Evolutionary conservation across 2,797 vertebrate species (phyloP), one percentile per base, ranked within the genome.

Genomic region (Sarcoramphus papa): DNA sequence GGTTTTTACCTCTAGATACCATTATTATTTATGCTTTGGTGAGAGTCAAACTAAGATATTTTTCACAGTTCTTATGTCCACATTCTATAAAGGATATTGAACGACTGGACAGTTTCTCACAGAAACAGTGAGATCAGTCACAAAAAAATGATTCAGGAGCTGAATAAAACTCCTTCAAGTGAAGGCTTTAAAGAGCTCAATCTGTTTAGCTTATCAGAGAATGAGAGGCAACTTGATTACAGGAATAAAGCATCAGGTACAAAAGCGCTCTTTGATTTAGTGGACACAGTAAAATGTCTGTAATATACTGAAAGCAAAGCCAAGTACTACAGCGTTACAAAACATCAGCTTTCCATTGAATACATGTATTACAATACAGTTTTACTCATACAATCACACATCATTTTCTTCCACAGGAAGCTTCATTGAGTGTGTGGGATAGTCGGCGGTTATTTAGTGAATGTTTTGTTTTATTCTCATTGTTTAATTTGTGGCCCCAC

Each of bases 181-280:
- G 21, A 91, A 79, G 65, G 43, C n/a, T 82, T 86, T 60, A 74
- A 94, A 89, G 64, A 93, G 54, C 63, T 93, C 84, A 25, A 85
- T 90, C 69, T 88, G 43, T 78, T 95, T 77, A 83, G 64, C 63
- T 74, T 88, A 81, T 54, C 79, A 72, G 35, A 74, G 28, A 90
- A 90, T 33, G 45, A 92, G 65, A 93, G 23, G 77, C 69, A 95
- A 92, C 83, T 78, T 81, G 85, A 95, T 93, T 90, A 92, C 43
- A 86, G 79, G 65, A 92, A 81, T 81, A 95, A 70, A 93, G 73
- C 90, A 90, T 30, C 59, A 90, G 54, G 65, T 96, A 84, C 76
- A 88, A 78, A 96, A 96, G 54, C 5, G 1, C 19, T 84, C 79
- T 83, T 93, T 88, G 79, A 97, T 92, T 90, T 70, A 76, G 76